phyloP scores from a whole-genome alignment of 2,888 invertebrate species.

The Mongoloraphidia duomilia region DNA sequence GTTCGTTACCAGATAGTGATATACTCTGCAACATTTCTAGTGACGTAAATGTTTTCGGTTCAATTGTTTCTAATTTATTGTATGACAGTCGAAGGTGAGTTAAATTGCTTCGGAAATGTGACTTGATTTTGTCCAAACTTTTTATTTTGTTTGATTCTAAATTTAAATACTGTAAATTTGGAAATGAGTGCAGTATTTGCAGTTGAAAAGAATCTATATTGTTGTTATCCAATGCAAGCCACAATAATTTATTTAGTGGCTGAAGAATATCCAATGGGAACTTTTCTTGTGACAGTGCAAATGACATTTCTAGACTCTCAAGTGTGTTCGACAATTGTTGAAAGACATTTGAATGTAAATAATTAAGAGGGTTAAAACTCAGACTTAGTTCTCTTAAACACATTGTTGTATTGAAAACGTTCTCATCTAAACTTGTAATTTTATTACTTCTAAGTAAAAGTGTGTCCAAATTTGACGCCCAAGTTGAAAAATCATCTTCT shows the following conservation, averaged over 20 bases:
- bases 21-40: conserved; percentile 61
- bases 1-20: conserved; percentile 64
- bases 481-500: conserved; percentile 60
- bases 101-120: conserved; percentile 53
- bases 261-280: conserved; percentile 66
- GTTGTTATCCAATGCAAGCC: conserved; percentile 80
- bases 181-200: conserved; percentile 54
- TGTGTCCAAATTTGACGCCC: conserved; percentile 67
- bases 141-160: conserved; percentile 73
- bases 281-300: conserved; percentile 65
- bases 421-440: conserved; percentile 54
- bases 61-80: conserved; percentile 58
- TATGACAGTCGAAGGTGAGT: conserved; percentile 69
- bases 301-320: conserved; percentile 73
- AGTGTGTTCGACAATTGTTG: conserved; percentile 58
- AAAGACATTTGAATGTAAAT: conserved; percentile 69
- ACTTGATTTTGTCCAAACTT: conserved; percentile 52
- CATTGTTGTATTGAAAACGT: conserved; percentile 56
- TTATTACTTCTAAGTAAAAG: conserved; percentile 73
- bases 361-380: conserved; percentile 78
- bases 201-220: conserved; percentile 47
- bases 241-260: conserved; percentile 58
- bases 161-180: conserved; percentile 63
- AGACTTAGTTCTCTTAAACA: conserved; percentile 76
- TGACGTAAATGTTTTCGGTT: conserved; percentile 53